Evolutionary conservation across 1,140 invertebrate genomes (phyloP), one percentile per base, ranked within the genome.

Genomic region (Mya arenaria): DNA sequence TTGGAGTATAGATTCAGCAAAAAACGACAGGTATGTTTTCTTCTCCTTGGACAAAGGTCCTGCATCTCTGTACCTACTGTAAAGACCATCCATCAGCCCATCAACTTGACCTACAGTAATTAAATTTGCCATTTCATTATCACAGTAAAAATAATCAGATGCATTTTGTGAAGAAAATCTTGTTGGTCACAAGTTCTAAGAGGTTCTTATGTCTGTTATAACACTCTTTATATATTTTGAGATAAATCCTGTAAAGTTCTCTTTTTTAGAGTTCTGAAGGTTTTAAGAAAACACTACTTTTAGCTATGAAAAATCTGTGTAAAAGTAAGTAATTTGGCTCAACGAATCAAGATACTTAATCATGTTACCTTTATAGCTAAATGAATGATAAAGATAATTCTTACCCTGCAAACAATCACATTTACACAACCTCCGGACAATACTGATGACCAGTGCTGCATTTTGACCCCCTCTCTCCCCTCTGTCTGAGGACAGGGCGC

Each of bases 21-120:
- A 66, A 63, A 78, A 78, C 37, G 65, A 30, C 41, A 78, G 25
- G n/a, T 78, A 78, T 1, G 55, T 28, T 48, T 17, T 78, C 62
- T 78, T 78, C 30, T 78, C 60, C 19, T 4, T 30, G 4, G 74
- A 78, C 13, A 37, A 8, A 34, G 30, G 36, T 25, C 56, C 56
- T 6, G 74, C 74, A 19, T 19, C 30, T n/a, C 48, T 5, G 41
- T 36, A 78, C 34, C 74, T 78, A 17, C 37, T 52, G n/a, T 48
- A 78, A 19, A 66, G 15, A 30, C 30, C 74, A 52, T 1, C 23
- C 4, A 78, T 28, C 4, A 66, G 13, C 30, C 23, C 28, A 3
- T 34, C 36, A 25, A 75, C n/a, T 19, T 6, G n/a, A 62, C n/a
- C 72, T 75, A 37, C 52, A 71, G 28, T 3, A 10, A n/a, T 39